phyloP scores from a whole-genome alignment of 2,113 vertebrate genomes.

The Sitta europaea region DNA sequence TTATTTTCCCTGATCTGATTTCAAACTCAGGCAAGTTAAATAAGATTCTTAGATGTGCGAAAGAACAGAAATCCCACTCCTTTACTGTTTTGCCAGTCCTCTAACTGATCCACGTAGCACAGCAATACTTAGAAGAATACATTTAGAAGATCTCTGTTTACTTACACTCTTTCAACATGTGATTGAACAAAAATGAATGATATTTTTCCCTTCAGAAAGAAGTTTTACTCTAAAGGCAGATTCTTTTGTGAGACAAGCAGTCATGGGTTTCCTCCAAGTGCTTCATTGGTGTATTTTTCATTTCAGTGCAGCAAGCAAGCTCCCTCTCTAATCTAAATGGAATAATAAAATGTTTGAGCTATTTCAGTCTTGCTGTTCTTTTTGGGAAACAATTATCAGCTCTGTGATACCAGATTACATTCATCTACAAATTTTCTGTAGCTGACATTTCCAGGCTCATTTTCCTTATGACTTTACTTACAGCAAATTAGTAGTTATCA shows the following conservation, averaged over 20 bases:
- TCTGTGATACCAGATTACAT: constrained; percentile 24
- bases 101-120: background rate
- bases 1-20: constrained; percentile 9
- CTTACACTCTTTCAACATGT: background rate
- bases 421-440: constrained; percentile 30
- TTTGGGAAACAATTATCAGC: constrained; percentile 49
- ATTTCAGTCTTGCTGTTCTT: constrained; percentile 53
- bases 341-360: constrained; percentile 55
- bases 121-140: constrained; percentile 3
- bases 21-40: constrained; percentile 7
- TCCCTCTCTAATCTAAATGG: constrained; percentile 17
- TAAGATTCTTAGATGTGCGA: constrained; percentile 2
- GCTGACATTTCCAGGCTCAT: constrained; percentile 42
- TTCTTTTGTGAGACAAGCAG: background rate
- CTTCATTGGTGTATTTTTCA: constrained; percentile 6
- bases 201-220: constrained; percentile 9
- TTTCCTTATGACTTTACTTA: constrained; percentile 37
- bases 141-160: constrained; percentile 37
- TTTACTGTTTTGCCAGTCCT: background rate
- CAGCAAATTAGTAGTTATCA: constrained; percentile 48
- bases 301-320: background rate
- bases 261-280: background rate
- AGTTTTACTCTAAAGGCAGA: background rate
- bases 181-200: background rate
- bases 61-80: background rate